Percentiles rank a stretch among this genome's conserved stretches.
phyloP scores from a whole-genome alignment of 2,113 vertebrate species.

The Pteruthius melanotis region DNA sequence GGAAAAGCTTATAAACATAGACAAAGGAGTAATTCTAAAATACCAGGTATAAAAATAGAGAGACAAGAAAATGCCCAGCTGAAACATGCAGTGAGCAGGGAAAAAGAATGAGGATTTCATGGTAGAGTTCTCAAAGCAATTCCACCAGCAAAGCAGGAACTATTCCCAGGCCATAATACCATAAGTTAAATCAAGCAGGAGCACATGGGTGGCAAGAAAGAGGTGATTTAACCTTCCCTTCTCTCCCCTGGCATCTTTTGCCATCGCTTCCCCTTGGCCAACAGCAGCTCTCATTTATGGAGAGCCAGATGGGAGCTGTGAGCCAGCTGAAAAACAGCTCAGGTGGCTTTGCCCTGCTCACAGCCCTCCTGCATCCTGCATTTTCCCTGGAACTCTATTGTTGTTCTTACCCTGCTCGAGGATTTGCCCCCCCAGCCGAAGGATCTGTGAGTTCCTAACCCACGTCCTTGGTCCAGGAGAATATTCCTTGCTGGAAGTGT shows the following conservation, averaged over 20 bases:
- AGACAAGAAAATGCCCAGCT: conserved; percentile 24
- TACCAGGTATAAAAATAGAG: conserved; percentile 37
- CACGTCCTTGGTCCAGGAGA: background rate
- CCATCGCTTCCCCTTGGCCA: background rate
- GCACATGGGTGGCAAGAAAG: background rate
- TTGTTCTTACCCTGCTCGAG: background rate
- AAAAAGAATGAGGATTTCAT: background rate
- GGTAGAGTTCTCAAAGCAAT: background rate
- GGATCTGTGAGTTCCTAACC: background rate
- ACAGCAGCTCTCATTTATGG: background rate
- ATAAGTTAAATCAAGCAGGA: background rate
- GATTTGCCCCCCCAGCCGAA: background rate
- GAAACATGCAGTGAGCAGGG: conserved; percentile 7
- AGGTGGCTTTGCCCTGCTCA: background rate
- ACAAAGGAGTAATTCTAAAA: conserved; percentile 64
- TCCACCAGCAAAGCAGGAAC: background rate
- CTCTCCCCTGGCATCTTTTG: background rate
- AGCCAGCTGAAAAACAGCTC: background rate
- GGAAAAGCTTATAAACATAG: conserved; percentile 48
- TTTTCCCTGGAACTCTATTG: background rate
- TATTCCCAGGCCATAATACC: background rate
- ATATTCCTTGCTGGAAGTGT: background rate
- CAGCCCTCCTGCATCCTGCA: background rate
- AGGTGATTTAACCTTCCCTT: background rate
- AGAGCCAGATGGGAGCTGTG: background rate